phyloP scores from a whole-genome alignment of 2,797 vertebrate genomes.

The Brachyalestes nurse region DNA sequence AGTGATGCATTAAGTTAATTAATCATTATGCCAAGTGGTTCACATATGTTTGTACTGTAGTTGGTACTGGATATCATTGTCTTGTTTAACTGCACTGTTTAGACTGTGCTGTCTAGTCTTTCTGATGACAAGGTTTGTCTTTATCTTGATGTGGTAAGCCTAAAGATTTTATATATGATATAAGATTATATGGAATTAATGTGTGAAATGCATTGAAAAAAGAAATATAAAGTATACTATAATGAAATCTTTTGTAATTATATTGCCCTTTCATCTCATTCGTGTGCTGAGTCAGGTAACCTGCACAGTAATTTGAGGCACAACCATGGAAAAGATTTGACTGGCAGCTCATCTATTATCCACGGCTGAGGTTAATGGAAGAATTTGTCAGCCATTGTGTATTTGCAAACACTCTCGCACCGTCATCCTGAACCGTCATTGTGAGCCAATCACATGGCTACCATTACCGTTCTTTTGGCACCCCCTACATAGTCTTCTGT shows the following conservation, averaged over 20 bases:
- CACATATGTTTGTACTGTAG: not conserved
- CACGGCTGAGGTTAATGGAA: slow-evolving; percentile 36
- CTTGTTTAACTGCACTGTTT: too few species aligned
- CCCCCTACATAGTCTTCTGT: not conserved
- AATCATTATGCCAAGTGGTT: not conserved
- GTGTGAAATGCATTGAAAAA: too few species aligned
- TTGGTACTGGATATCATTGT: too few species aligned
- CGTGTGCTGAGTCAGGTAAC: not conserved
- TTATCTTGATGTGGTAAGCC: too few species aligned
- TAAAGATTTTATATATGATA: too few species aligned
- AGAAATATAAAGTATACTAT: too few species aligned
- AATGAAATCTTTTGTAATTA: not conserved
- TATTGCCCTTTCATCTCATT: not conserved
- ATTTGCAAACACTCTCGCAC: slow-evolving; percentile 21
- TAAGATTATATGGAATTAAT: too few species aligned
- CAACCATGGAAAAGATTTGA: slow-evolving; percentile 29
- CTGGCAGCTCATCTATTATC: slow-evolving; percentile 7
- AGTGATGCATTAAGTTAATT: too few species aligned
- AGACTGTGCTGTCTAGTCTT: too few species aligned
- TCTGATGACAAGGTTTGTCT: too few species aligned
- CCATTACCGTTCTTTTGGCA: slow-evolving; percentile 9
- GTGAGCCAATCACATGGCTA: slow-evolving; percentile 28
- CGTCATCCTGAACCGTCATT: slow-evolving; percentile 1
- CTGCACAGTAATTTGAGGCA: not conserved
- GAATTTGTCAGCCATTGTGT: slow-evolving; percentile 28